Conservation (phyloP, 2,888 invertebrate genomes). For the Aspidiotus rigidus region DNA sequence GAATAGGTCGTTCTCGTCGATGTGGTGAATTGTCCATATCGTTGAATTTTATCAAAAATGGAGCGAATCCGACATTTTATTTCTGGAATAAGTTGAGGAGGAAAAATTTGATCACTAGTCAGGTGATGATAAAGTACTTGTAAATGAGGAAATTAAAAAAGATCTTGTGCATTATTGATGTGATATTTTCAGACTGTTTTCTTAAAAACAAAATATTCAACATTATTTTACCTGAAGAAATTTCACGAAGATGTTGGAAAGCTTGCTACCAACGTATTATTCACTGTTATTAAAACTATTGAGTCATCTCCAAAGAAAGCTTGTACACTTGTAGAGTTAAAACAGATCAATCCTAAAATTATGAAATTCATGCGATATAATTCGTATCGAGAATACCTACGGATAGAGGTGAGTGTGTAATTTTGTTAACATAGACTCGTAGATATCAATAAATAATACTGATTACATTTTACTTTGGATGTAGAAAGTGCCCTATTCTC, state of each 20-base stretch:
- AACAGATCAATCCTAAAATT: background rate
- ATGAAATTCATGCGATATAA: background rate
- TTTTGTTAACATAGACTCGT: too few species aligned
- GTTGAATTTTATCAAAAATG: conserved; percentile 48
- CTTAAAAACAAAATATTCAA: background rate
- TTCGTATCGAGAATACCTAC: background rate
- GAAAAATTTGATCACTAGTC: conserved; percentile 13
- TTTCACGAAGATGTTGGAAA: background rate
- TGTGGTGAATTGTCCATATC: conserved; percentile 62
- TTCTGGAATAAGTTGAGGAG: conserved; percentile 26
- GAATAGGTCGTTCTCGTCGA: conserved; percentile 60
- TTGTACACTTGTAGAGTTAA: background rate
- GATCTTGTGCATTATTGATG: background rate
- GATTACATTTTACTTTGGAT: too few species aligned
- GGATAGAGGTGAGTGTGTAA: background rate
- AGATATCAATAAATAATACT: too few species aligned
- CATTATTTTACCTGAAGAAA: background rate
- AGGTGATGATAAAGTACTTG: conserved; percentile 3
- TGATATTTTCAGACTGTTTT: background rate
- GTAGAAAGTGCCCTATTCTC: too few species aligned
- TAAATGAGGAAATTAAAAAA: background rate
- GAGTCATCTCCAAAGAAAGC: background rate
- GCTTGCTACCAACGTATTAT: background rate
- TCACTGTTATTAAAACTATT: background rate
- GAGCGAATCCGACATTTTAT: conserved; percentile 25